Evolutionary conservation across 2,888 invertebrate genomes (phyloP).

Genomic region (Polyommatus iphigenia): DNA sequence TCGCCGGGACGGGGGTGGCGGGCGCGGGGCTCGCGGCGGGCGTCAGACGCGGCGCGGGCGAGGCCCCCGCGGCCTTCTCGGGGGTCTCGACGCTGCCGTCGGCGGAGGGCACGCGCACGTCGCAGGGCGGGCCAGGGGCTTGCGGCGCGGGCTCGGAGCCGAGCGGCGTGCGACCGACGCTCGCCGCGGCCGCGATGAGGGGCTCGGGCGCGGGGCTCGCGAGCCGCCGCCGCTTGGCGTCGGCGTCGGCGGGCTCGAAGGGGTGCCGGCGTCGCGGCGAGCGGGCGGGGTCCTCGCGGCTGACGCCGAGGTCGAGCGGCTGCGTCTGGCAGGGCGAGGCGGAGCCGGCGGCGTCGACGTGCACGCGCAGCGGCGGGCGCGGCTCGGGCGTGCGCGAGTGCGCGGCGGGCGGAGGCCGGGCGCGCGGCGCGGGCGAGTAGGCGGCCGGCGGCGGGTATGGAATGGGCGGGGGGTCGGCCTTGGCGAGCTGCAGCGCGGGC

Average conservation of each 20-base stretch:
- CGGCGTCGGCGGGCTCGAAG: slow-evolving; percentile 73
- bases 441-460: slow-evolving; percentile 71
- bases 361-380: slow-evolving; percentile 64
- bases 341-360: slow-evolving; percentile 58
- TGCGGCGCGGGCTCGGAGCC: slow-evolving; percentile 74
- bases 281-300: slow-evolving; percentile 81
- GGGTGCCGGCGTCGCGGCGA: slow-evolving; percentile 85
- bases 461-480: slow-evolving; percentile 72
- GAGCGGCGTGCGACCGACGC: slow-evolving; percentile 84
- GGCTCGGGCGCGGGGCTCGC: slow-evolving; percentile 81
- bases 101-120: slow-evolving; percentile 81
- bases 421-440: slow-evolving; percentile 59
- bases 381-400: slow-evolving; percentile 78
- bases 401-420: slow-evolving; percentile 79
- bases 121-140: slow-evolving; percentile 70
- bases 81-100: slow-evolving; percentile 81
- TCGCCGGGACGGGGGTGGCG: slow-evolving; percentile 63
- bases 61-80: slow-evolving; percentile 73
- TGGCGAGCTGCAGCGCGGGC: slow-evolving; percentile 79
- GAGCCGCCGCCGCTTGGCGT: slow-evolving; percentile 84
- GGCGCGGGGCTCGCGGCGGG: slow-evolving; percentile 69
- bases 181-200: slow-evolving; percentile 85
- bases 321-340: slow-evolving; percentile 85
- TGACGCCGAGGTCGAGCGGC: slow-evolving; percentile 87
- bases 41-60: slow-evolving; percentile 64